Conservation (phyloP, 2,797 vertebrate species). For the Champsocephalus esox region DNA sequence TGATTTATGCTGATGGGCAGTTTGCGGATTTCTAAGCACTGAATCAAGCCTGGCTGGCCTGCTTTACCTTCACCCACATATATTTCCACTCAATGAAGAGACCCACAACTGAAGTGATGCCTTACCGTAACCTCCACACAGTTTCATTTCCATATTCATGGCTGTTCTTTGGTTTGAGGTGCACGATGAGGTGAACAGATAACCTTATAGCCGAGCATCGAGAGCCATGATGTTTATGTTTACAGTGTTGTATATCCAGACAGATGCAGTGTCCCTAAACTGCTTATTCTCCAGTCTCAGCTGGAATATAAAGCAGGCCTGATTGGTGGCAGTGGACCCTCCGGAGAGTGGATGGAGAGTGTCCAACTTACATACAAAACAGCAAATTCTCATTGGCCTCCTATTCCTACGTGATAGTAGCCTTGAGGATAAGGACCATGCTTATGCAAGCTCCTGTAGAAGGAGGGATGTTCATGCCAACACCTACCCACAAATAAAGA, state of each 20-base stretch:
- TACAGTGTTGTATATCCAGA: slow-evolving; percentile 63
- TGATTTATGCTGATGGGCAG: slow-evolving; percentile 71
- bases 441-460: not conserved
- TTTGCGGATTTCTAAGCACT: slow-evolving; percentile 57
- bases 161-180: slow-evolving; percentile 37
- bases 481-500: not conserved
- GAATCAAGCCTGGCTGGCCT: slow-evolving; percentile 28
- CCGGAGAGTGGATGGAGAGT: slow-evolving; percentile 21
- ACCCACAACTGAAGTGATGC: slow-evolving; percentile 2
- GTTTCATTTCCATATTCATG: slow-evolving; percentile 69
- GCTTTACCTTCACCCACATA: slow-evolving; percentile 28
- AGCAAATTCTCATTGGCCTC: slow-evolving; percentile 38
- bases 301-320: slow-evolving; percentile 68
- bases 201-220: slow-evolving; percentile 29
- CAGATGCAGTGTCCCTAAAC: slow-evolving; percentile 50
- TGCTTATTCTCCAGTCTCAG: slow-evolving; percentile 41
- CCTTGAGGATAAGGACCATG: not conserved
- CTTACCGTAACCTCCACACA: slow-evolving; percentile 24
- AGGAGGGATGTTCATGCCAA: not conserved
- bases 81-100: not conserved
- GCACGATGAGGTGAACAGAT: slow-evolving; percentile 46
- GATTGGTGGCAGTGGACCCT: slow-evolving; percentile 28
- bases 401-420: slow-evolving; percentile 17
- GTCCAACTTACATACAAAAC: slow-evolving; percentile 24
- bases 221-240: slow-evolving; percentile 50